Percentiles rank a stretch among this genome's conserved stretches.
These are phyloP conservation scores for Sarotherodon lohbergeri DNA, from an alignment of 2,113 vertebrate genomes.

Conservation along the genomic window DNA sequence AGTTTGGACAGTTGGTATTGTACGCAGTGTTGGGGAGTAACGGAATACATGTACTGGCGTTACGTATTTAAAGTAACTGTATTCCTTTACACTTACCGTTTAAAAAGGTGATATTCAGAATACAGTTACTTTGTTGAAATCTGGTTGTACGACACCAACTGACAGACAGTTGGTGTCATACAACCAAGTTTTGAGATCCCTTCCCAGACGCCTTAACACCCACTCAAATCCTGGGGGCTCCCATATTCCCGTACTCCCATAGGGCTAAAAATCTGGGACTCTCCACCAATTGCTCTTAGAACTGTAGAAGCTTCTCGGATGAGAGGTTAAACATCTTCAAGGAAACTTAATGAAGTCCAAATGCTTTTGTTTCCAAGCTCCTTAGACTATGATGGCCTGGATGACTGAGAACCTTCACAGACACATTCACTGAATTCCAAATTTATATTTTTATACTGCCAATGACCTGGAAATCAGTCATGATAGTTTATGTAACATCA, in stretches of 20 bases:
- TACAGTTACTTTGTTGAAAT: not conserved
- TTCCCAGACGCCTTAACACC: not conserved
- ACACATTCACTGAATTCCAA: not conserved
- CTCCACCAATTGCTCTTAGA: rapidly evolving
- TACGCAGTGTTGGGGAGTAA: not conserved
- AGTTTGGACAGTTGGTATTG: not conserved
- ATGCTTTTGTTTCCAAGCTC: not conserved
- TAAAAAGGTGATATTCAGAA: not conserved
- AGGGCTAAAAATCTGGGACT: not conserved
- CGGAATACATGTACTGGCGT: not conserved
- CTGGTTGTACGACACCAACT: not conserved
- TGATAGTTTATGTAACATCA: not conserved
- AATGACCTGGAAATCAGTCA: not conserved
- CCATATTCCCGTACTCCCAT: not conserved
- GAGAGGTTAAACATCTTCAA: not conserved
- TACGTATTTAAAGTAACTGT: not conserved
- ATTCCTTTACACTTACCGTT: not conserved
- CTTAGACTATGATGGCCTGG: not conserved
- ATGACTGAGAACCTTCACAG: not conserved
- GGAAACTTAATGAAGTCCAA: not conserved
- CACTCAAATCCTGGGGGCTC: not conserved
- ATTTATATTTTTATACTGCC: not conserved
- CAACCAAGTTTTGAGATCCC: not conserved
- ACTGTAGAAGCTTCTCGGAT: not conserved
- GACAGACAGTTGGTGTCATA: not conserved